phyloP scores from a whole-genome alignment of 2,113 vertebrate species.

The Clarias gariepinus region DNA sequence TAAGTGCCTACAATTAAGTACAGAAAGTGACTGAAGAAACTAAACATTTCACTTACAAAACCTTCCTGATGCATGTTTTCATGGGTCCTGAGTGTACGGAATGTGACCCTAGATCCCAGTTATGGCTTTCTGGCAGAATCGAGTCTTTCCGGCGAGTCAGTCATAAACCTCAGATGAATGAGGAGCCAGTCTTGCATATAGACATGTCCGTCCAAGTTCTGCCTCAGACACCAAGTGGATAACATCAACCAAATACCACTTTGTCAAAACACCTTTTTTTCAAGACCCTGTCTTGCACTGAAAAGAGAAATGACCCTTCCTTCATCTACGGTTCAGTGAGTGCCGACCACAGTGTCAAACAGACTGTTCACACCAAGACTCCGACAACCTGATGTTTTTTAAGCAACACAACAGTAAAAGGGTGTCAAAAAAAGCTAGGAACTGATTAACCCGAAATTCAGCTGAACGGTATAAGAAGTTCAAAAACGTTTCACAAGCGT shows the following conservation, averaged over 20 bases:
- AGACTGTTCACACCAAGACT: slow-evolving; percentile 15
- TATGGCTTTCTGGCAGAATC: not conserved
- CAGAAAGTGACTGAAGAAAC: not conserved
- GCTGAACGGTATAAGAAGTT: not conserved
- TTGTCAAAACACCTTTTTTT: slow-evolving; percentile 26
- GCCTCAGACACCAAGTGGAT: slow-evolving; percentile 20
- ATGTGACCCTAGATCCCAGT: not conserved
- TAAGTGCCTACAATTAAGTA: not conserved
- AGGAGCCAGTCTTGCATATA: slow-evolving; percentile 19
- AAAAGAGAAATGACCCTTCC: slow-evolving; percentile 27
- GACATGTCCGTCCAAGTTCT: slow-evolving; percentile 33
- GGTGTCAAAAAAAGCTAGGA: not conserved
- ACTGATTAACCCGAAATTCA: not conserved
- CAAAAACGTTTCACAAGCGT: not conserved
- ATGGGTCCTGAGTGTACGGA: not conserved
- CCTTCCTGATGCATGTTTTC: not conserved
- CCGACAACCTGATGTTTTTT: not conserved
- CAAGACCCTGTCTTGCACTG: not conserved
- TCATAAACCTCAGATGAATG: slow-evolving; percentile 41
- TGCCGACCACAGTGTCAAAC: not conserved
- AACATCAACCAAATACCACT: slow-evolving; percentile 36
- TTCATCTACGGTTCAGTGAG: not conserved
- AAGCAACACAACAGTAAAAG: not conserved
- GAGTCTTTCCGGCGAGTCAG: slow-evolving; percentile 20
- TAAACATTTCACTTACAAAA: not conserved